These are phyloP conservation scores for Emydoidea blandingii DNA, from an alignment of 2,797 vertebrate species.

Conservation along the genomic window DNA sequence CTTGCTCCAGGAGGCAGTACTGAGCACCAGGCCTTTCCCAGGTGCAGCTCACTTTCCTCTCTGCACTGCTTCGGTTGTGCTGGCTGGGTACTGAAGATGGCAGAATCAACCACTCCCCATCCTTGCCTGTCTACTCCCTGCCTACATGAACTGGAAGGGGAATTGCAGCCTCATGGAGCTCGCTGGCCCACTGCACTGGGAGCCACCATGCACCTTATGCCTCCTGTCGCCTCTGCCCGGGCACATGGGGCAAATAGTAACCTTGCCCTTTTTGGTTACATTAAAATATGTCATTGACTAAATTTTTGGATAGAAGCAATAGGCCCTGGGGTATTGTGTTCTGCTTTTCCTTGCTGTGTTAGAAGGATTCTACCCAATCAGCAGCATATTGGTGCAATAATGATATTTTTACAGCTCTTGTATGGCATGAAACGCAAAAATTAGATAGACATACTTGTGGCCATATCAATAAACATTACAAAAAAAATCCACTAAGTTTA, in stretches of 20 bases:
- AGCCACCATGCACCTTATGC: no score
- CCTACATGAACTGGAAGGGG: background rate
- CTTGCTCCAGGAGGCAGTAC: constrained; percentile 57
- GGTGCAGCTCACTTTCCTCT: background rate
- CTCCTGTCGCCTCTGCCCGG: background rate
- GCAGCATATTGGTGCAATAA: background rate
- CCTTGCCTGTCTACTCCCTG: background rate
- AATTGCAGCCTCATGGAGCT: background rate
- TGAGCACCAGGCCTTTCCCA: constrained; percentile 22
- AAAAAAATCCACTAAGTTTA: background rate
- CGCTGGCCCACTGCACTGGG: no score
- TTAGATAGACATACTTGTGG: background rate
- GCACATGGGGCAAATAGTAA: accelerated
- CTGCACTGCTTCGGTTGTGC: background rate
- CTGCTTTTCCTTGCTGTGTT: background rate
- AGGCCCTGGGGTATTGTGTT: background rate
- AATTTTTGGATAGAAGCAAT: background rate
- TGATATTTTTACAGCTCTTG: background rate
- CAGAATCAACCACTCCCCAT: background rate
- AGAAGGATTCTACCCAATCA: background rate
- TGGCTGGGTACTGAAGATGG: background rate
- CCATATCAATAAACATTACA: background rate
- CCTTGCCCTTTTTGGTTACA: background rate
- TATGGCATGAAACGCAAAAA: background rate
- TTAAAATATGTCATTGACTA: background rate